Base-by-base conservation (phyloP, 2,888 invertebrate genomes). In the Calameuta pallipes region DNA sequence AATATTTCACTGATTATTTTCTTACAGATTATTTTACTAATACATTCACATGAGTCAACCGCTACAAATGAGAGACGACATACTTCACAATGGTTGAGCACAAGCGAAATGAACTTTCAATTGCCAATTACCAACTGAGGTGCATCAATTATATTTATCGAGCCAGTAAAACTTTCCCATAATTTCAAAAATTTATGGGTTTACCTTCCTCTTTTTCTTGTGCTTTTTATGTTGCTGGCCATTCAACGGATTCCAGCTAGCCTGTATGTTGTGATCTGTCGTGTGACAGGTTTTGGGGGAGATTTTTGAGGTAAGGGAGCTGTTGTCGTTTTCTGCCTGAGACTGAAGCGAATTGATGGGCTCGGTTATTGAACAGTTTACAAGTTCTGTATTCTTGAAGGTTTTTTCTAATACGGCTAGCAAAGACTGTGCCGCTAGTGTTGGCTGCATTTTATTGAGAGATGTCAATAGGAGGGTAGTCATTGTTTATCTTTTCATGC, bases 161-260 rank as follows among this genome's bases (percentile, higher is more conserved):
- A 77, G 75, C 41, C 37, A 79, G 74, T 75, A 78, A 71, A 71
- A 76, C 36, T 69, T 41, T 76, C 80, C 80, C 80, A 78, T 80
- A 81, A 75, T 76, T 80, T 82, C 81, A 79, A 79, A 83, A 71
- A 78, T 77, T 83, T 78, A 73, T 79, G 78, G 80, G 75, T 74
- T 90, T 90, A 90, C 90, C 90, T 90, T 90, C 89, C 89, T 88
- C 84, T 89, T 90, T 90, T 90, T 90, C 90, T 90, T 90, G 90
- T 87, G 85, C 84, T 90, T 90, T 90, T 90, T 90, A 83, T 88
- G 86, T 85, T 88, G 90, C 85, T 90, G 90, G 81, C 87, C 87
- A 83, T 86, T 88, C 87, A 88, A 85, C 78, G 89, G 85, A 82
- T 87, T 89, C 86, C 89, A 87, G 86, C 85, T 87, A 89, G 88